Evolutionary conservation across 2,113 vertebrate genomes (phyloP), one percentile per base, ranked within the genome.

Genomic region (Cacatua alba): DNA sequence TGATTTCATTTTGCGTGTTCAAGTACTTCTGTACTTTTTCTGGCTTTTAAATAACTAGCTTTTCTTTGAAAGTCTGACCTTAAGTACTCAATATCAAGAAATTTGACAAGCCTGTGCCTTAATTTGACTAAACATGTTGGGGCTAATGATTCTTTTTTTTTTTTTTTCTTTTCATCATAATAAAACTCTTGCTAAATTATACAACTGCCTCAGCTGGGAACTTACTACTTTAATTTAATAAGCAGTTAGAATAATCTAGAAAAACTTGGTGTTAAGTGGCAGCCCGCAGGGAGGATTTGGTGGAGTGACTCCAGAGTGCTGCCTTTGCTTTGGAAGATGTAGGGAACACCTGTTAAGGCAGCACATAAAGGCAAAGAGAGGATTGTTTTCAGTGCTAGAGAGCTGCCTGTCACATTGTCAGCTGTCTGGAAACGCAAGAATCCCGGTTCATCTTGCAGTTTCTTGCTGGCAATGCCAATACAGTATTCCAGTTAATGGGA

Each of bases 51-150:
- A 67, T 90, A 94, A 78, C 51, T 80, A 59, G 28, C 16, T 88
- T 86, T 82, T 90, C 35, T 90, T 77, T 46, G 53, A 43, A 46
- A 94, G 48, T 74, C 76, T 92, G 77, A 91, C 35, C 89, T 94
- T 2, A 84, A 85, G 62, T 29, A 67, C 19, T 87, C 46, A 28
- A 0, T 60, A 85, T 84, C 77, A 82, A 41, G 33, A 62, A 48
- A 49, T 72, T 37, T 96, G 94, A 93, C 92, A 88, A 65, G 87
- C 28, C 63, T 82, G 59, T 86, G 65, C 55, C 81, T 91, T 87
- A 74, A 90, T 94, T 96, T 85, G 82, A 62, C 75, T 93, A 84
- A 90, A 86, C 70, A 64, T 93, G 51, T 93, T 88, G 12, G 53
- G 96, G 78, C 46, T 86, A 77, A 46, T 29, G 17, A 41, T 16